Conservation (phyloP, 2,888 invertebrate genomes). For the Reticulitermes lucifugus region DNA sequence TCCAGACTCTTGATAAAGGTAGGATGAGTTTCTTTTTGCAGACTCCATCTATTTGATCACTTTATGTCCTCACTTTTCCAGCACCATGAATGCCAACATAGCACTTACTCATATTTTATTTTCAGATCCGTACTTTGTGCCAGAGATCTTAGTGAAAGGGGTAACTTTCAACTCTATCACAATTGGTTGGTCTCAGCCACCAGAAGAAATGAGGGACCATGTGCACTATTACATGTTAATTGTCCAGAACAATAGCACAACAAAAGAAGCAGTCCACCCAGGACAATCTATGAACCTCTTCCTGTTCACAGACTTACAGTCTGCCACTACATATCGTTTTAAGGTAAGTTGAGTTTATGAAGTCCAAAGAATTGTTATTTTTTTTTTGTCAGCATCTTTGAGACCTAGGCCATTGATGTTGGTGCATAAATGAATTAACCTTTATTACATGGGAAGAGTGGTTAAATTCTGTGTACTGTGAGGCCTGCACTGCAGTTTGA, state of each 20-base stretch:
- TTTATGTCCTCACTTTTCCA: background rate
- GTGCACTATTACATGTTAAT: slow-evolving; percentile 82
- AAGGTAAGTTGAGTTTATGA: slow-evolving; percentile 65
- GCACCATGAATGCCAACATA: too few species aligned
- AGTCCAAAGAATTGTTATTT: background rate
- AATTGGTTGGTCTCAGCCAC: slow-evolving; percentile 81
- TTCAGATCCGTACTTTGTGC: slow-evolving; percentile 80
- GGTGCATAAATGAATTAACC: too few species aligned
- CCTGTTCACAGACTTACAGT: slow-evolving; percentile 81
- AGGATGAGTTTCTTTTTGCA: background rate
- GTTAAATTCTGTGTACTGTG: too few species aligned
- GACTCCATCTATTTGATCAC: too few species aligned
- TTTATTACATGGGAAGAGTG: too few species aligned
- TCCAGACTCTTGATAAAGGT: slow-evolving; percentile 70
- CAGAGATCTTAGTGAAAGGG: slow-evolving; percentile 81
- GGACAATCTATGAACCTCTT: slow-evolving; percentile 76
- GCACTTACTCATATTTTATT: too few species aligned
- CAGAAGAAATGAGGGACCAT: slow-evolving; percentile 72
- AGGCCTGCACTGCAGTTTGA: too few species aligned
- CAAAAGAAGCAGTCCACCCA: slow-evolving; percentile 71
- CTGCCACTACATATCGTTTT: slow-evolving; percentile 85
- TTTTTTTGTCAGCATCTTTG: too few species aligned
- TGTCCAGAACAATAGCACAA: slow-evolving; percentile 55
- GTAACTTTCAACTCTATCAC: slow-evolving; percentile 79
- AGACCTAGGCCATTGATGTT: too few species aligned